Evolutionary conservation across 2,113 vertebrate species (phyloP), one percentile per base, ranked within the genome.

Genomic region (Budorcas taxicolor): DNA sequence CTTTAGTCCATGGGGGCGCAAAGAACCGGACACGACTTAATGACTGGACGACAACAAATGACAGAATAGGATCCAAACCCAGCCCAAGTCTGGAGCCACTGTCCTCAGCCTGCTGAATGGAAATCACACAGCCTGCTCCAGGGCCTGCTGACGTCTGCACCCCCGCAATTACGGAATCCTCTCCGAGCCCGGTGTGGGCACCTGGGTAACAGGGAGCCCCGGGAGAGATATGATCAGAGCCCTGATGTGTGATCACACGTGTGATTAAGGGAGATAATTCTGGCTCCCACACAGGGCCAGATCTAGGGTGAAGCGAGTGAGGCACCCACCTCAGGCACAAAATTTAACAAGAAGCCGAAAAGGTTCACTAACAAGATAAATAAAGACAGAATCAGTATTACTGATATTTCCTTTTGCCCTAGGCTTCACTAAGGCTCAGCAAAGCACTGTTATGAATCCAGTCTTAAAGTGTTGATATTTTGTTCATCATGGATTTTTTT

Each of bases 141-240:
- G 76, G 45, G 21, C 31, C 1, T 0, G 0, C 19, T 36, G 19
- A 40, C 7, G 0, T 53, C 29, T n/a, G 47, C 3, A 9, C 43
- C 50, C 43, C 11, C 14, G 47, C 5, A 0, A 21, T 67, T 50
- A 64, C 62, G 29, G 81, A 91, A 83, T 85, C 0, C 17, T 87
- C 90, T 29, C 29, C 3, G 7, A 87, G 29, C n/a, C 60, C 7
- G 7, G 12, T 7, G 6, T 12, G 23, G n/a, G 19, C 55, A 67
- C 52, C 53, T 10, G 53, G 4, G 21, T 60, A 36, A 53, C 7
- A 43, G 33, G 27, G 55, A 76, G 3, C 4, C 23, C 36, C 2
- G 1, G 3, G 15, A 82, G 57, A 23, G 40, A 40, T 3, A 19
- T 9, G 53, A 33, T 33, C 87, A 17, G 5, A 87, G 62, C 62